phyloP scores from a whole-genome alignment of 2,113 vertebrate genomes.

The Rana temporaria region DNA sequence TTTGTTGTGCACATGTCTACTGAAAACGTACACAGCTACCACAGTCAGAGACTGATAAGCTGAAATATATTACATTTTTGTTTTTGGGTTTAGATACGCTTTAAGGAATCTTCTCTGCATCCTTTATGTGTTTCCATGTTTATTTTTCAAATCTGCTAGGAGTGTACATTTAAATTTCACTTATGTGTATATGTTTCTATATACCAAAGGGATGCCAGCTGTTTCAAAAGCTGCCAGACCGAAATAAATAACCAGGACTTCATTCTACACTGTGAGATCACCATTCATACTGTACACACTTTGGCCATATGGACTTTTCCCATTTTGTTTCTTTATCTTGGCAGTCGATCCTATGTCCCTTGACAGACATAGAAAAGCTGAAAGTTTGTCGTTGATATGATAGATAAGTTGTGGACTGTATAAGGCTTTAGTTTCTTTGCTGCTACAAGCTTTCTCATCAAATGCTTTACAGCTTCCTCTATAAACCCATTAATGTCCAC shows the following conservation, averaged over 20 bases:
- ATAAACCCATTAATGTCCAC: slow-evolving; percentile 35
- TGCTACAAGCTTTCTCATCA: slow-evolving; percentile 31
- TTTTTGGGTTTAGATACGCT: too few species aligned
- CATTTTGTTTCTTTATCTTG: not conserved
- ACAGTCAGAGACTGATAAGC: too few species aligned
- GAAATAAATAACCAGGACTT: not conserved
- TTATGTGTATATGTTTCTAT: not conserved
- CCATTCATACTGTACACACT: not conserved
- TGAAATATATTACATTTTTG: too few species aligned
- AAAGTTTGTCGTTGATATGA: not conserved
- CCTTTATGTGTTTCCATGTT: too few species aligned
- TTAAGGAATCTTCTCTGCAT: too few species aligned
- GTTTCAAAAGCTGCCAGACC: slow-evolving; percentile 6
- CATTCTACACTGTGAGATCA: not conserved
- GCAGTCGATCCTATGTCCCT: not conserved
- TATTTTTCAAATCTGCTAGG: too few species aligned
- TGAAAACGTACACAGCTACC: too few species aligned
- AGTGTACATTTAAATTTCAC: too few species aligned
- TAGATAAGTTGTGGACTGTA: not conserved
- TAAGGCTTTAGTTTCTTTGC: slow-evolving; percentile 8
- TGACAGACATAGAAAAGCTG: slow-evolving; percentile 7
- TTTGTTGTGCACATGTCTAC: too few species aligned
- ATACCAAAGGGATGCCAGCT: slow-evolving; percentile 18
- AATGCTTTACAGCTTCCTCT: slow-evolving; percentile 30
- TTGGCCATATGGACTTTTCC: slow-evolving; percentile 25